Evolutionary conservation across 2,888 invertebrate species (phyloP), one percentile per base, ranked within the genome.

Genomic region (Halictus quadricinctus): DNA sequence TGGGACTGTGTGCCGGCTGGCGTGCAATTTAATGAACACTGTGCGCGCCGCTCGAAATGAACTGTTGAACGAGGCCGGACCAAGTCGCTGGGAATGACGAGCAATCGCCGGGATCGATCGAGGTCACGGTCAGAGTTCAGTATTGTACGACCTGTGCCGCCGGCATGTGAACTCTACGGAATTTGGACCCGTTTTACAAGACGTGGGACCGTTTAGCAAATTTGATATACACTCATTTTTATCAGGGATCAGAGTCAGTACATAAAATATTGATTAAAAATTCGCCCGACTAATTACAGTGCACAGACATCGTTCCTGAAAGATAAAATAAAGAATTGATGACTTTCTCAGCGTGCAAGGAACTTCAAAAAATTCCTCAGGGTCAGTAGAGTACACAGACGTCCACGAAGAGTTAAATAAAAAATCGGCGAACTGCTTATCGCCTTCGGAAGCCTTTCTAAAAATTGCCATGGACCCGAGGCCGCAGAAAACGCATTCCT

Each of bases 1-100:
- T 76, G 72, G 76, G 13, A 48, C 36, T 36, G 66, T 25, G 69
- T 66, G 25, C 50, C 36, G 54, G 50, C 25, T 29, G 25, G 60
- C 12, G 21, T 43, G 46, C 66, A 69, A 73, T 80, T 76, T 76
- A 80, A 80, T n/a, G 72, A 79, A 79, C 72, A 41, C 10, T 2
- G 46, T 29, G 48, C 6, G 41, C 43, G 54, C 64, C 25, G 73
- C 48, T 50, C 15, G 70, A 29, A 64, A 43, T 18, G 54, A 70
- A 74, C n/a, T 43, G 60, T 58, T 41, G 25, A 50, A 74, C 77
- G 72, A 72, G 72, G 36, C 29, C 18, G 36, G 66, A 36, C 66
- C 29, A 36, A 36, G 66, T 36, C 36, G 29, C 18, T 18, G 29
- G 66, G 18, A 66, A 18, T 66, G 66, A 66, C 66, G 36, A 18